Evolutionary conservation across 2,888 invertebrate genomes (phyloP).

Genomic region (Crioceris asparagi): DNA sequence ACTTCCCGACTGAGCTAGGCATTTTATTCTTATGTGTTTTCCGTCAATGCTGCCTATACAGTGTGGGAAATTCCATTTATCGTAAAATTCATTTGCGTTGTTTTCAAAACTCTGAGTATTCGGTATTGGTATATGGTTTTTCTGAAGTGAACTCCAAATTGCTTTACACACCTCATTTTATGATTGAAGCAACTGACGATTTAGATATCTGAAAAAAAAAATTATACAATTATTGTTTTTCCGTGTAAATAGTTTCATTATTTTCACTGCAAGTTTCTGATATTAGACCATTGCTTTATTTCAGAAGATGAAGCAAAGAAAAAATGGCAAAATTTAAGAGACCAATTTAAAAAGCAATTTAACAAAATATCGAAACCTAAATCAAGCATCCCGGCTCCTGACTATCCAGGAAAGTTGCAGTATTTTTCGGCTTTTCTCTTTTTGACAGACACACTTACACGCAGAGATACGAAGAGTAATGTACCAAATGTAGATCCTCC

Average conservation of each 20-base stretch:
- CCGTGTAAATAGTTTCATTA: no score
- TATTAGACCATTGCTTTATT: no score
- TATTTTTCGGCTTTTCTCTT: neutral
- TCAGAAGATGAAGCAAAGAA: no score
- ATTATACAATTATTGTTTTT: no score
- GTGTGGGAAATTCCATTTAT: slow-evolving; percentile 13
- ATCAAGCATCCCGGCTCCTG: neutral
- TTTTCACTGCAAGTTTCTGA: no score
- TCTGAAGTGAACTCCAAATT: slow-evolving; percentile 12
- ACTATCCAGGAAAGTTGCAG: neutral
- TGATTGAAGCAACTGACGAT: slow-evolving; percentile 11
- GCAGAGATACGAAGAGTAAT: neutral
- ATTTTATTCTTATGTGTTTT: slow-evolving; percentile 11
- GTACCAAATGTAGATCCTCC: neutral
- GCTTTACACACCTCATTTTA: slow-evolving; percentile 14
- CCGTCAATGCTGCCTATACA: slow-evolving; percentile 13
- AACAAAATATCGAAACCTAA: neutral
- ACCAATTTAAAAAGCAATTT: neutral
- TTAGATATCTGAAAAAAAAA: no score
- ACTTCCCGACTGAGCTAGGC: slow-evolving; percentile 10
- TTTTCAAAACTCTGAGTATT: slow-evolving; percentile 6
- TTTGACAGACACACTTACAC: neutral
- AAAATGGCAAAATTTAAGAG: neutral
- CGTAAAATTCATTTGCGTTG: slow-evolving; percentile 6
- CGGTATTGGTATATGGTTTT: slow-evolving; percentile 14